Percentiles rank a stretch among this genome's conserved stretches.
Evolutionary conservation across 2,888 invertebrate species (phyloP).

Genomic region (Archaeoteleia sp.): DNA sequence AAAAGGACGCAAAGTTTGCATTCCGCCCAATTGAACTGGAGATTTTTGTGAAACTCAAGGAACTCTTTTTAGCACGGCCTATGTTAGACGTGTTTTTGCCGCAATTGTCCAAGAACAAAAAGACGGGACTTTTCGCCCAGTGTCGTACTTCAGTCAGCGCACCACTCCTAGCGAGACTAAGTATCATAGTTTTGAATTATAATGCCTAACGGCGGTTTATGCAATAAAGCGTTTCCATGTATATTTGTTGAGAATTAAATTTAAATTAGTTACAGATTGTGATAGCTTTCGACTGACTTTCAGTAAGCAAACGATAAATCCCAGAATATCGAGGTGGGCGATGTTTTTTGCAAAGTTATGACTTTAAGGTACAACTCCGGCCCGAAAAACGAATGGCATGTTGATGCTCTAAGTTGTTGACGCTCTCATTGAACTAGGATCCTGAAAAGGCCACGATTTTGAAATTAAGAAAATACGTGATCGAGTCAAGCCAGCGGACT

Average conservation of each 20-base stretch:
- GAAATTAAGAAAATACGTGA: not conserved
- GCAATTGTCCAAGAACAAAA: slow-evolving; percentile 39
- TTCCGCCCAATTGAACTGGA: slow-evolving; percentile 27
- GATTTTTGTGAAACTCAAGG: slow-evolving; percentile 37
- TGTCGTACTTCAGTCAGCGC: slow-evolving; percentile 57
- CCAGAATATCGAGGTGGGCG: not conserved
- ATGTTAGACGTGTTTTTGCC: slow-evolving; percentile 48
- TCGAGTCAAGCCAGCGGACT: slow-evolving; percentile 28
- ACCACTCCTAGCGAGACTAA: slow-evolving; percentile 55
- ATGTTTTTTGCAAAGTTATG: not conserved
- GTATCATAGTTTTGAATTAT: slow-evolving; percentile 62
- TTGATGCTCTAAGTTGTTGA: not conserved
- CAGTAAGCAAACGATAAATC: slow-evolving; percentile 30
- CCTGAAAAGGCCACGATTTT: too few relatives aligned
- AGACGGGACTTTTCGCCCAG: slow-evolving; percentile 30
- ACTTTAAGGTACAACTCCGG: not conserved
- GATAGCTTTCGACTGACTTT: slow-evolving; percentile 54
- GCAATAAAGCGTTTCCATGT: slow-evolving; percentile 59
- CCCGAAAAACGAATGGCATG: not conserved
- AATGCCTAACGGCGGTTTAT: slow-evolving; percentile 60
- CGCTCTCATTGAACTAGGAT: too few relatives aligned
- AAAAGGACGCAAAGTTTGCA: slow-evolving; percentile 26
- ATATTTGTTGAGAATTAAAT: slow-evolving; percentile 57
- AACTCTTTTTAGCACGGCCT: slow-evolving; percentile 18
- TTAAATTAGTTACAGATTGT: slow-evolving; percentile 63